phyloP scores from a whole-genome alignment of 1,140 invertebrate species.

The Pectinophora gossypiella region DNA sequence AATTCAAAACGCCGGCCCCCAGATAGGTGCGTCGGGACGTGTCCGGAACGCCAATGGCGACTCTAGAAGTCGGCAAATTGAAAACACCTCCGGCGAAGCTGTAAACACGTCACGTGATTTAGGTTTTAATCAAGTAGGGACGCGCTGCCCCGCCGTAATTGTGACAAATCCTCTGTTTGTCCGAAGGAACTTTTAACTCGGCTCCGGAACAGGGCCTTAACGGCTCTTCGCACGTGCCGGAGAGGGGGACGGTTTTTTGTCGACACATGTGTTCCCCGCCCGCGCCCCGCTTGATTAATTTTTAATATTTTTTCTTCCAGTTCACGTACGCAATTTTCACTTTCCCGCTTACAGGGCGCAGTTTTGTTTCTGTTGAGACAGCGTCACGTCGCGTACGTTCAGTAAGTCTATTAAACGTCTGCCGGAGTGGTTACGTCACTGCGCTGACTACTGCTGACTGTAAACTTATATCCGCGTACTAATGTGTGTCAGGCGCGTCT shows the following conservation, averaged over 20 bases:
- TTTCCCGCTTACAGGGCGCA: constrained; percentile 44
- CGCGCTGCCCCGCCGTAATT: constrained; percentile 66
- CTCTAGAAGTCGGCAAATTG: constrained; percentile 64
- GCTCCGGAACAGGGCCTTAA: constrained; percentile 49
- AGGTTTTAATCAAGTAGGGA: constrained; percentile 75
- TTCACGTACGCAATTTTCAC: constrained; percentile 73
- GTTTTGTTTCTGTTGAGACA: constrained; percentile 32
- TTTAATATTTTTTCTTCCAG: constrained; percentile 73
- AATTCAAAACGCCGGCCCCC: constrained; percentile 63
- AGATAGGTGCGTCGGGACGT: constrained; percentile 62
- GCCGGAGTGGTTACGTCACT: background rate
- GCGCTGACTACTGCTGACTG: constrained; percentile 26
- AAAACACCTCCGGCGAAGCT: constrained; percentile 70
- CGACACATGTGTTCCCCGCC: constrained; percentile 60
- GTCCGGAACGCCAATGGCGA: constrained; percentile 66
- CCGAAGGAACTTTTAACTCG: constrained; percentile 72
- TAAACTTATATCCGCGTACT: constrained; percentile 24
- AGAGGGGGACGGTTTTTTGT: constrained; percentile 57
- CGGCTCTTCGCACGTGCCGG: constrained; percentile 58
- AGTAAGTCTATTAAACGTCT: constrained; percentile 43
- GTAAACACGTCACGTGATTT: constrained; percentile 76
- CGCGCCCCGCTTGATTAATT: constrained; percentile 65
- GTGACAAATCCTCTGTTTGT: constrained; percentile 75
- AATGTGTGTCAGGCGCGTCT: constrained; percentile 17
- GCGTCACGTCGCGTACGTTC: constrained; percentile 17